Evolutionary conservation across 2,888 invertebrate species (phyloP).

Genomic region (Oegoconia quadripuncta): DNA sequence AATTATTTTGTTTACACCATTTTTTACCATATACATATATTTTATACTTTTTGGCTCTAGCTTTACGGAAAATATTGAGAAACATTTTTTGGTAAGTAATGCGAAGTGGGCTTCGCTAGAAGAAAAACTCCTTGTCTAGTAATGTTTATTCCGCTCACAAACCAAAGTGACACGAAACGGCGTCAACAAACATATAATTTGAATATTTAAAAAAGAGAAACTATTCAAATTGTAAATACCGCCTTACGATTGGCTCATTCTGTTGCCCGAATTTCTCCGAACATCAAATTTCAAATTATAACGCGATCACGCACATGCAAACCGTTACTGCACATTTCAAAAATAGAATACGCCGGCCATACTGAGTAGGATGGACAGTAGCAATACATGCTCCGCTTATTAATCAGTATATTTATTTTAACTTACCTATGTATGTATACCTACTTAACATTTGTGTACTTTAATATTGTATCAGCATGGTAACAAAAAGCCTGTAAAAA

Average conservation of each 20-base stretch:
- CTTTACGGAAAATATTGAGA: too few species aligned
- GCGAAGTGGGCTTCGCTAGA: too few species aligned
- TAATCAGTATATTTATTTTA: conserved; percentile 71
- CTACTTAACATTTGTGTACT: too few species aligned
- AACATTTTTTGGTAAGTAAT: too few species aligned
- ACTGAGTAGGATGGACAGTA: conserved; percentile 64
- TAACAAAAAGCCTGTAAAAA: too few species aligned
- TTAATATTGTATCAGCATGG: too few species aligned
- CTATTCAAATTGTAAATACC: conserved; percentile 44
- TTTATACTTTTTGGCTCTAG: too few species aligned
- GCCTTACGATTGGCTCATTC: conserved; percentile 43
- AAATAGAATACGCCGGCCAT: conserved; percentile 76
- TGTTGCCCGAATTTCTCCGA: conserved; percentile 69
- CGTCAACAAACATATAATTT: conserved; percentile 37
- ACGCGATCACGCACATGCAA: conserved; percentile 66
- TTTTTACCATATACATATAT: too few species aligned
- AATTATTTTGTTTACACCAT: too few species aligned
- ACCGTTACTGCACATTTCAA: conserved; percentile 78
- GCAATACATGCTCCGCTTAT: conserved; percentile 66
- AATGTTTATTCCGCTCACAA: conserved; percentile 25
- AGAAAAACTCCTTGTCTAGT: too few species aligned
- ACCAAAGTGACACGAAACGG: conserved; percentile 27
- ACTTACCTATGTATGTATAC: too few species aligned
- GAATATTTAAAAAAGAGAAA: conserved; percentile 68
- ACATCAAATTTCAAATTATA: conserved; percentile 70